These are phyloP conservation scores for Saguinus midas DNA, from an alignment of 2,113 vertebrate genomes.

Conservation along the genomic window DNA sequence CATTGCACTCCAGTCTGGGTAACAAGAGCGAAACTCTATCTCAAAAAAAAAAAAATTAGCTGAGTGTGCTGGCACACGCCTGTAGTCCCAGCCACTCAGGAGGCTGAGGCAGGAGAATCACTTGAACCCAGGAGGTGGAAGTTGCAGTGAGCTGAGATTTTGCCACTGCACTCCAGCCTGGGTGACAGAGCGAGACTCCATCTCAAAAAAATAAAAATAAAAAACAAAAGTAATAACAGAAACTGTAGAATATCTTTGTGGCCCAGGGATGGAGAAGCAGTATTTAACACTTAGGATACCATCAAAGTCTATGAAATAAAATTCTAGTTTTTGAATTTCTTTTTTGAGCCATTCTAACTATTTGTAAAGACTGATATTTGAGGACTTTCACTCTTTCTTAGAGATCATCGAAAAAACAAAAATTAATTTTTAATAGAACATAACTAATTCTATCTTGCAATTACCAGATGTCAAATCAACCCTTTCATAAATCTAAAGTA, in stretches of 20 bases:
- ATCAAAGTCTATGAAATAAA: neutral
- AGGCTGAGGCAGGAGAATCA: too few species aligned
- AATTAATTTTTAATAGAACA: conserved; percentile 5
- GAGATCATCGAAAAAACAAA: neutral
- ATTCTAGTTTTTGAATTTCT: neutral
- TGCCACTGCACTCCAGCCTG: too few species aligned
- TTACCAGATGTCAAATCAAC: neutral
- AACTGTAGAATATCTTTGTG: neutral
- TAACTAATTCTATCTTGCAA: neutral
- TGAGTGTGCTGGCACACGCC: too few species aligned
- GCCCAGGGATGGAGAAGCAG: neutral
- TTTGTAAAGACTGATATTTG: neutral
- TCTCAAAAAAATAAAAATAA: too few species aligned
- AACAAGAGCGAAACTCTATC: too few species aligned
- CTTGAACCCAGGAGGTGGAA: too few species aligned
- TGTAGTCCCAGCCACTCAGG: too few species aligned
- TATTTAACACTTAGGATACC: neutral
- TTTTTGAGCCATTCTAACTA: neutral
- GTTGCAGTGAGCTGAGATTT: too few species aligned
- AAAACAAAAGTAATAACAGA: neutral
- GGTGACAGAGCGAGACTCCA: too few species aligned
- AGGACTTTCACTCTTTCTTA: neutral
- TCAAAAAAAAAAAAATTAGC: too few species aligned
- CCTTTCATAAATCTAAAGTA: neutral
- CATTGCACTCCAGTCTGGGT: too few species aligned